Conservation (phyloP, 2,888 invertebrate species). For the Stegana nigrithorax region DNA sequence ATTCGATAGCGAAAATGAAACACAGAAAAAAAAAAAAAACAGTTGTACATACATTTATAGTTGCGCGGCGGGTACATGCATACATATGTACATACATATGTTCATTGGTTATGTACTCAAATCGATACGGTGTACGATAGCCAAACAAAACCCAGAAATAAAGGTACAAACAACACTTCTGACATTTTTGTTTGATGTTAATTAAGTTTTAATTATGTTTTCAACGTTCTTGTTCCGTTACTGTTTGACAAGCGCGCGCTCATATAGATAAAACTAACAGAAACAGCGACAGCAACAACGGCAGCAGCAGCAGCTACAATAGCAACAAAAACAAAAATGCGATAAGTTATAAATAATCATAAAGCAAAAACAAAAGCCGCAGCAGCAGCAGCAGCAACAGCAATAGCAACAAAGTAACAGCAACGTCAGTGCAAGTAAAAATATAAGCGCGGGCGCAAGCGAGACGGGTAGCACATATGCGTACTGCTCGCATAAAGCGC, state of each 20-base stretch:
- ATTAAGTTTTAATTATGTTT: slow-evolving; percentile 57
- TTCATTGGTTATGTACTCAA: slow-evolving; percentile 6
- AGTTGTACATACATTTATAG: too few species aligned
- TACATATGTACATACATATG: not conserved
- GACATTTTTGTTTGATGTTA: slow-evolving; percentile 52
- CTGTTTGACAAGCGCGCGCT: slow-evolving; percentile 7
- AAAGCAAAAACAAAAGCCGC: too few species aligned
- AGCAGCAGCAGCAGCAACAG: too few species aligned
- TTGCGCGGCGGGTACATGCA: slow-evolving; percentile 7
- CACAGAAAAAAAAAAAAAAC: not conserved
- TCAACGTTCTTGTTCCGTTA: slow-evolving; percentile 18
- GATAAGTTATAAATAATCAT: slow-evolving; percentile 1
- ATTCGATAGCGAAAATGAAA: slow-evolving; percentile 15
- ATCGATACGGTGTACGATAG: slow-evolving; percentile 23
- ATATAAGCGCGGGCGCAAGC: too few species aligned
- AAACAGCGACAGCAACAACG: not conserved
- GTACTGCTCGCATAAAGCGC: too few species aligned
- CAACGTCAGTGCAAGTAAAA: too few species aligned
- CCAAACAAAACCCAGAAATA: slow-evolving; percentile 15
- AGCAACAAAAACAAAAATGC: not conserved
- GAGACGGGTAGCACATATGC: too few species aligned
- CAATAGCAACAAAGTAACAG: too few species aligned
- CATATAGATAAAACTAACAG: not conserved
- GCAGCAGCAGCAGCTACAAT: too few species aligned
- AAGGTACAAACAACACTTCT: slow-evolving; percentile 36